phyloP scores from a whole-genome alignment of 1,140 invertebrate genomes.

The Drosophila orosa region DNA sequence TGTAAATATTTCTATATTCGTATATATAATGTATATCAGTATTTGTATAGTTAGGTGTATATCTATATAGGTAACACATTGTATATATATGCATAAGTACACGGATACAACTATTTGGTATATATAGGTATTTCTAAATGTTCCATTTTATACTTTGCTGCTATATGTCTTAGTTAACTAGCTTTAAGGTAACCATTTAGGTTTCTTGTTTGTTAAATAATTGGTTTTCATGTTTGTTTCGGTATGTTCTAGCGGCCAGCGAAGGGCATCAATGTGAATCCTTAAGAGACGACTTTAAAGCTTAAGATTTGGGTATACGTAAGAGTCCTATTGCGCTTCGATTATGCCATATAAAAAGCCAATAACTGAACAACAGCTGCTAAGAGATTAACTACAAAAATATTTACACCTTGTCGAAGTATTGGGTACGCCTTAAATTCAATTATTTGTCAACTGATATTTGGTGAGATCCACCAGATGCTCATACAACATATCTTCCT shows the following conservation, averaged over 20 bases:
- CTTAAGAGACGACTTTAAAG: constrained; percentile 61
- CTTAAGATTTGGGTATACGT: constrained; percentile 62
- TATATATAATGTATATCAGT: constrained; percentile 44
- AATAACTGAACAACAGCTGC: constrained; percentile 74
- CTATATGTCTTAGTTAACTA: constrained; percentile 54
- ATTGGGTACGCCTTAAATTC: constrained; percentile 60
- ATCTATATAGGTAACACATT: constrained; percentile 54
- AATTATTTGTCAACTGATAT: constrained; percentile 84
- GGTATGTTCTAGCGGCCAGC: constrained; percentile 75
- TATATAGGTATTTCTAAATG: constrained; percentile 42
- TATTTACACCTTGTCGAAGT: constrained; percentile 44
- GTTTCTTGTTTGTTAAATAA: constrained; percentile 23
- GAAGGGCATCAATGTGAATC: constrained; percentile 70
- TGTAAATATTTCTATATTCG: constrained; percentile 44
- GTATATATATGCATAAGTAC: constrained; percentile 52
- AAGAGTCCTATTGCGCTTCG: constrained; percentile 56
- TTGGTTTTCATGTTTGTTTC: constrained; percentile 20
- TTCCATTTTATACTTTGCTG: constrained; percentile 20
- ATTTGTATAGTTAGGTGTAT: constrained; percentile 32
- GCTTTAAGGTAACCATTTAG: constrained; percentile 20
- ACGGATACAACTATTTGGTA: constrained; percentile 38
- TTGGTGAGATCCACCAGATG: constrained; percentile 81
- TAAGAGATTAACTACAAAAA: constrained; percentile 61
- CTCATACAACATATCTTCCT: constrained; percentile 82
- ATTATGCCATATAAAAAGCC: constrained; percentile 77